Conservation (phyloP, 2,797 vertebrate genomes). For the Siniperca undulata region DNA sequence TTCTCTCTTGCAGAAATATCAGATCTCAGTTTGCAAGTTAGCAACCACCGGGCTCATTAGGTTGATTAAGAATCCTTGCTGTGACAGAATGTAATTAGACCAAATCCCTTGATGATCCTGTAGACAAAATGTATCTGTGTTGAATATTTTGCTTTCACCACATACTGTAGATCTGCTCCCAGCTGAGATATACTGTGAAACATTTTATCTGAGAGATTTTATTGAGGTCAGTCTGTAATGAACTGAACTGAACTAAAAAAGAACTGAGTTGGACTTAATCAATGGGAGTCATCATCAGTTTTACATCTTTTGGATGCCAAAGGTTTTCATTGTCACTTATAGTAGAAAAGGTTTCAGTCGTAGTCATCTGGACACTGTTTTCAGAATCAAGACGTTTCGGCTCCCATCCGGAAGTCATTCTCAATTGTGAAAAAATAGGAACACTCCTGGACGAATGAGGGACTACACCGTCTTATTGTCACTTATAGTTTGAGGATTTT, state of each 20-base stretch:
- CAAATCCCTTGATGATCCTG: conserved; percentile 66
- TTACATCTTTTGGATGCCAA: neutral
- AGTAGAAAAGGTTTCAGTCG: neutral
- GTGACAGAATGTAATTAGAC: conserved; percentile 70
- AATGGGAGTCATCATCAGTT: neutral
- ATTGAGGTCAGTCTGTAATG: neutral
- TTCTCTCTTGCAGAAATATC: conserved; percentile 40
- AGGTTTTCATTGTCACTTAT: neutral
- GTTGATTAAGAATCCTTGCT: conserved; percentile 67
- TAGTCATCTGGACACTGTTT: too few relatives aligned
- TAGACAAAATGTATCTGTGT: conserved; percentile 37
- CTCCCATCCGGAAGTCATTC: too few relatives aligned
- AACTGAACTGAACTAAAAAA: conserved; percentile 1
- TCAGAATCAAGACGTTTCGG: too few relatives aligned
- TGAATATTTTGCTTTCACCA: conserved; percentile 41
- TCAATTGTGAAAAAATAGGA: too few relatives aligned
- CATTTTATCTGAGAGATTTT: conserved; percentile 16
- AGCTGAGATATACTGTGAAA: conserved; percentile 13
- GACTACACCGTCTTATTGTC: neutral
- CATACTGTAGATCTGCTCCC: conserved; percentile 13
- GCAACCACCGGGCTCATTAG: conserved; percentile 60
- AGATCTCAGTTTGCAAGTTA: conserved; percentile 43
- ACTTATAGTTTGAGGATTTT: neutral
- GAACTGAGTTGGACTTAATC: neutral
- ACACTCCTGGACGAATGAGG: too few relatives aligned